These are phyloP conservation scores for Sakesphorus luctuosus DNA, from an alignment of 2,113 vertebrate species.

Conservation along the genomic window DNA sequence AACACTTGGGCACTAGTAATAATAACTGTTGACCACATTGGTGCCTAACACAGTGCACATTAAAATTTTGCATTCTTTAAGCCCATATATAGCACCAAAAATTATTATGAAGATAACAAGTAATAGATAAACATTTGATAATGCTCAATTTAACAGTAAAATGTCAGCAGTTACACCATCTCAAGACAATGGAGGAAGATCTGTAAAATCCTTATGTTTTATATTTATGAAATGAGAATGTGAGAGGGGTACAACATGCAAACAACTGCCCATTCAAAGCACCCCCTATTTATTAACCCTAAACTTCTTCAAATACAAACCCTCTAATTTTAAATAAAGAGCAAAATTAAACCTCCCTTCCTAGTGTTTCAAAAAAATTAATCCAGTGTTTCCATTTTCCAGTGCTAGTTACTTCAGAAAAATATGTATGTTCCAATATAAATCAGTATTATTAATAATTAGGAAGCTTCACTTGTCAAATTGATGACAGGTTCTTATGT, in stretches of 20 bases:
- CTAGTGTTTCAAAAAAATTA: background rate
- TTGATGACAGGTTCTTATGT: conserved; percentile 10
- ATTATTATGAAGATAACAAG: conserved; percentile 10
- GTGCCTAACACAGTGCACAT: background rate
- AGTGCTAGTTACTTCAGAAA: conserved; percentile 49
- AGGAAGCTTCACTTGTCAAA: conserved; percentile 40
- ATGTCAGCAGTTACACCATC: background rate
- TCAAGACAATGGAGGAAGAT: background rate
- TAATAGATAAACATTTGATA: background rate
- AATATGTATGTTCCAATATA: background rate
- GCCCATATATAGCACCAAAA: conserved; percentile 24
- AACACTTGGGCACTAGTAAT: conserved; percentile 53
- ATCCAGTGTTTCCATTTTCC: conserved; percentile 32
- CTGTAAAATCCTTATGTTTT: background rate
- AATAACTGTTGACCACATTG: conserved; percentile 14
- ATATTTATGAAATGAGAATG: background rate
- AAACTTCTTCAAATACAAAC: conserved; percentile 21
- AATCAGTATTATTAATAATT: conserved; percentile 22
- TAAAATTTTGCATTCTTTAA: background rate
- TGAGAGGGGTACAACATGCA: background rate
- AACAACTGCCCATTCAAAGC: background rate
- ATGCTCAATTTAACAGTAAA: conserved; percentile 11
- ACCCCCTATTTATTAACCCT: background rate
- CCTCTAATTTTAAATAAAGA: conserved; percentile 7
- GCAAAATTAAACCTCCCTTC: conserved; percentile 33